Conservation (phyloP, 1,140 invertebrate genomes). For the Trissolcus basalis region DNA sequence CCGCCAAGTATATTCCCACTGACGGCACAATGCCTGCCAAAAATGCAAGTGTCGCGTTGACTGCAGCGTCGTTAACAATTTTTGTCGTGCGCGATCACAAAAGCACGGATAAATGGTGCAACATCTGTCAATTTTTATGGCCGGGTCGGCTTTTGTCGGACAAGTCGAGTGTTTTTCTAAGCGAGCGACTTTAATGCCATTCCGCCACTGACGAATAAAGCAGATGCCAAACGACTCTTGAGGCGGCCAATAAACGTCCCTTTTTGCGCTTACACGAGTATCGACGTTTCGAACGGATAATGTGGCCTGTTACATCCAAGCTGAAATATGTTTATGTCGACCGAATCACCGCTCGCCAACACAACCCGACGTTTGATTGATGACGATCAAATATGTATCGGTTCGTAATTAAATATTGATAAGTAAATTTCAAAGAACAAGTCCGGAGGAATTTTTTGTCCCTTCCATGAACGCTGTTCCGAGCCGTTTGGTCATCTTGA, state of each 20-base stretch:
- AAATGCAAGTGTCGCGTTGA: constrained; percentile 32
- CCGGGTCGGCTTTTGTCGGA: constrained; percentile 46
- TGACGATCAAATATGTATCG: constrained; percentile 24
- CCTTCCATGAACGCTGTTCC: no score
- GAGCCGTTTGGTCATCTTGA: no score
- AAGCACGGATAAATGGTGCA: constrained; percentile 46
- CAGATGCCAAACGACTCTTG: constrained; percentile 58
- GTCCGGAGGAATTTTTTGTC: no score
- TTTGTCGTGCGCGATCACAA: constrained; percentile 42
- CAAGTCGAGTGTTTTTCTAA: constrained; percentile 58
- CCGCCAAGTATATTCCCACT: background rate
- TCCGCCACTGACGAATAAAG: constrained; percentile 56
- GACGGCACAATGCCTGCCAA: constrained; percentile 19
- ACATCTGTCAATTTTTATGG: constrained; percentile 60
- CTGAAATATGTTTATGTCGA: constrained; percentile 37
- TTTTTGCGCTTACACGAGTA: constrained; percentile 49
- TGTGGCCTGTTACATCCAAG: constrained; percentile 14
- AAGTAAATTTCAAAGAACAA: constrained; percentile 32
- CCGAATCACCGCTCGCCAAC: constrained; percentile 15
- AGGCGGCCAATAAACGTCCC: constrained; percentile 52
- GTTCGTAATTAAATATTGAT: constrained; percentile 42
- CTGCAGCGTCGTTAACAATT: constrained; percentile 52
- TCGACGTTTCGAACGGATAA: constrained; percentile 55
- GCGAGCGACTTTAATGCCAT: constrained; percentile 57
- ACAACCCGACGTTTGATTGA: constrained; percentile 32